Conservation (phyloP, 2,888 invertebrate genomes). For the Gastracanthus pulcherrimus region DNA sequence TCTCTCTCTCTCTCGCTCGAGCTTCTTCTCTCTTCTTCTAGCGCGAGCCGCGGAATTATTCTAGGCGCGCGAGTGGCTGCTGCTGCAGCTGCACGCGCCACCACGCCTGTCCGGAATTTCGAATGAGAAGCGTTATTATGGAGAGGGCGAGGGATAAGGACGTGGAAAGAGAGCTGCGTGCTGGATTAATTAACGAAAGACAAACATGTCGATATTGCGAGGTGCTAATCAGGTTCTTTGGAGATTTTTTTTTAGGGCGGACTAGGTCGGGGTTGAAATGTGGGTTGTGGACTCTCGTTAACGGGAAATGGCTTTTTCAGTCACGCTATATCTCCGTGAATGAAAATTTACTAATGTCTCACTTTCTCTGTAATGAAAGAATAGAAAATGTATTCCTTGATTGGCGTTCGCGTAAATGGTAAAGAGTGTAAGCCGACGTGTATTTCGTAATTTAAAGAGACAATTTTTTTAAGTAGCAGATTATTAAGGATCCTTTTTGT, state of each 20-base stretch:
- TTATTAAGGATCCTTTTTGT: too few species aligned
- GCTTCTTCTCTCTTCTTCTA: neutral
- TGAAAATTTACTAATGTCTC: too few species aligned
- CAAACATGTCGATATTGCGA: slow-evolving; percentile 30
- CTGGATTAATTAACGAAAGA: slow-evolving; percentile 43
- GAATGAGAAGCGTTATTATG: slow-evolving; percentile 48
- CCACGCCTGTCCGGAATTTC: slow-evolving; percentile 30
- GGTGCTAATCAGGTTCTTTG: neutral
- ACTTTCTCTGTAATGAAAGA: neutral
- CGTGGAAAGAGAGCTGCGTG: neutral
- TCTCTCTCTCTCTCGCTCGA: neutral
- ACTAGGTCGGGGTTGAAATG: neutral
- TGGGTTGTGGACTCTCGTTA: neutral
- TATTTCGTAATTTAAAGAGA: neutral
- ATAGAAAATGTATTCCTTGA: neutral
- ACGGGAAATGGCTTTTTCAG: neutral
- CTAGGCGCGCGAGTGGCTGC: neutral
- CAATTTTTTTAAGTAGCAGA: too few species aligned
- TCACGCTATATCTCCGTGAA: neutral
- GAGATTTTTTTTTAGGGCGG: neutral
- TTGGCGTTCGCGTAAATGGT: neutral
- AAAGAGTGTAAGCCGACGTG: neutral
- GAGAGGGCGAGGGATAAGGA: neutral
- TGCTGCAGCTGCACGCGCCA: too few species aligned
- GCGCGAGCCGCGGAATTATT: slow-evolving; percentile 27